A percentile compares a stretch with the other conserved stretches of the same genome.
phyloP scores from a whole-genome alignment of 2,113 vertebrate genomes.

The Osmerus mordax region DNA sequence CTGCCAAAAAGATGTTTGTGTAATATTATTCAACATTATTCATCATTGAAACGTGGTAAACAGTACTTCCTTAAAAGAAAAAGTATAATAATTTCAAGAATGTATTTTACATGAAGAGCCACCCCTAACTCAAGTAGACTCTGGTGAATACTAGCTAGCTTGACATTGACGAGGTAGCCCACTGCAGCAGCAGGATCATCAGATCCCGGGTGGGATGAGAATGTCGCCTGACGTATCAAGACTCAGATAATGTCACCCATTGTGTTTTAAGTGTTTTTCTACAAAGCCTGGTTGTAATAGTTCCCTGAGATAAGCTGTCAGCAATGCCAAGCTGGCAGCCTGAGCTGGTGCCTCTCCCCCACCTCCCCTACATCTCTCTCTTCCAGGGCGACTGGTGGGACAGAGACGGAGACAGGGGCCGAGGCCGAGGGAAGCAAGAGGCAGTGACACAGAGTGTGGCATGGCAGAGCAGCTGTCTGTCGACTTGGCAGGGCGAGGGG shows the following conservation, averaged over 20 bases:
- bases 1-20: too few species aligned
- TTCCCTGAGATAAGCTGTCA: slow-evolving; percentile 38
- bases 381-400: not conserved
- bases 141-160: not conserved
- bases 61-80: too few species aligned
- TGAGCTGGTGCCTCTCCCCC: slow-evolving; percentile 6
- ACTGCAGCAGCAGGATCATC: slow-evolving; percentile 16
- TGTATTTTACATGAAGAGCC: too few species aligned
- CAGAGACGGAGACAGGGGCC: not conserved
- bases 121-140: too few species aligned
- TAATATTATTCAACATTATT: too few species aligned
- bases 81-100: too few species aligned
- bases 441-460: not conserved
- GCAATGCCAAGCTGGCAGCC: slow-evolving; percentile 16
- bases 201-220: slow-evolving; percentile 12
- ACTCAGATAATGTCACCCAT: slow-evolving; percentile 43
- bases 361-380: slow-evolving; percentile 13
- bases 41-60: too few species aligned
- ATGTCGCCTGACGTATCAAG: slow-evolving; percentile 1
- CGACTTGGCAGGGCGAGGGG: slow-evolving; percentile 15
- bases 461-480: slow-evolving; percentile 14
- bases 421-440: too few species aligned
- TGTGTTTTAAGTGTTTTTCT: slow-evolving; percentile 20
- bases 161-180: slow-evolving; percentile 4
- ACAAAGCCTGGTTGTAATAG: slow-evolving; percentile 26